Percentiles rank a stretch among this genome's conserved stretches.
Evolutionary conservation across 2,113 vertebrate species (phyloP).

Genomic region (Crotalus tigris): DNA sequence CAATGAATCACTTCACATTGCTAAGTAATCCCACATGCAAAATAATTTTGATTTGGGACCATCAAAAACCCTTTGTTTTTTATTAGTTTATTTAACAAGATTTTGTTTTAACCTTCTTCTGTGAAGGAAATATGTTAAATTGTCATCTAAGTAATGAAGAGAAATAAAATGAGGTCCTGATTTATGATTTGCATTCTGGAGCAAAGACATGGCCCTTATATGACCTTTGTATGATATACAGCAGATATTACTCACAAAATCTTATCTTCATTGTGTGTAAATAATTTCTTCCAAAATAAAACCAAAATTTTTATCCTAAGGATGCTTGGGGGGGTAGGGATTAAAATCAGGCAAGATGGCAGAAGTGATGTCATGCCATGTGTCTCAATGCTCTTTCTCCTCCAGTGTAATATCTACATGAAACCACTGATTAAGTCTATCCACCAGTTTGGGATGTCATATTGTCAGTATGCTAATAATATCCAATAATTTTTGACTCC

Average conservation of each 20-base stretch:
- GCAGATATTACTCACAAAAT: background rate
- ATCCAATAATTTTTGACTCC: background rate
- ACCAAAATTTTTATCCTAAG: background rate
- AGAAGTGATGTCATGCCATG: background rate
- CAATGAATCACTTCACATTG: background rate
- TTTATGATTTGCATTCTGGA: background rate
- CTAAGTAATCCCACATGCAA: background rate
- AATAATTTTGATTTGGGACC: background rate
- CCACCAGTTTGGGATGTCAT: background rate
- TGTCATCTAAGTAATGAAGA: constrained; percentile 1
- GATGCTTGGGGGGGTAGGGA: background rate
- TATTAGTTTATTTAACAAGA: background rate
- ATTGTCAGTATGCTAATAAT: background rate
- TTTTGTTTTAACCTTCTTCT: constrained; percentile 10
- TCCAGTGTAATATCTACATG: background rate
- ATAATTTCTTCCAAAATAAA: background rate
- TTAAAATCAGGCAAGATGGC: background rate
- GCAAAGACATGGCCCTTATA: background rate
- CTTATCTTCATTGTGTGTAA: background rate
- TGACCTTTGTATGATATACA: background rate
- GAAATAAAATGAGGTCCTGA: background rate
- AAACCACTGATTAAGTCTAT: background rate
- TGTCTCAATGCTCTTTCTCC: background rate
- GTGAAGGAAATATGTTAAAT: background rate
- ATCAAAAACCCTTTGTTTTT: background rate